Conservation (phyloP, 2,888 invertebrate genomes). For the Formica aserva region DNA sequence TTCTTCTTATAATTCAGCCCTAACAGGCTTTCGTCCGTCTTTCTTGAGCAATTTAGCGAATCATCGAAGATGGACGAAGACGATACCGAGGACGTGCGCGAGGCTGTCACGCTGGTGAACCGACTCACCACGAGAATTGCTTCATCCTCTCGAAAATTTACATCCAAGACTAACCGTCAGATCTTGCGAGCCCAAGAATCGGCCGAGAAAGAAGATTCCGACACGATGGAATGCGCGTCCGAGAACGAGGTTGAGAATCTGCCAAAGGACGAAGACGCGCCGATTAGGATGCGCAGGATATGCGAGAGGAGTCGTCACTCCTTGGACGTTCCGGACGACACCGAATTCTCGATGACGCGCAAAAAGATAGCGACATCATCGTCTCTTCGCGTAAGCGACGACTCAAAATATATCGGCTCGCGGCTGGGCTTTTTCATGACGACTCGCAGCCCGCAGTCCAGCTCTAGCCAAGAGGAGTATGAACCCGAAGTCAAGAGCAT, state of each 20-base stretch:
- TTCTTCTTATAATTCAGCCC: constrained; percentile 14
- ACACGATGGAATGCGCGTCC: constrained; percentile 81
- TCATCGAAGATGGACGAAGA: constrained; percentile 81
- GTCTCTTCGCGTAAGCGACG: constrained; percentile 80
- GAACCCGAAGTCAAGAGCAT: constrained; percentile 88
- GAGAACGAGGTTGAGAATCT: constrained; percentile 82
- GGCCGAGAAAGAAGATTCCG: constrained; percentile 75
- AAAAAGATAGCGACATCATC: constrained; percentile 60
- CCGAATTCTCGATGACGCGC: constrained; percentile 41
- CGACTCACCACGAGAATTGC: constrained; percentile 60
- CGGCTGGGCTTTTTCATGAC: constrained; percentile 87
- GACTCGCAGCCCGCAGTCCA: constrained; percentile 88
- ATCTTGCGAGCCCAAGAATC: constrained; percentile 64
- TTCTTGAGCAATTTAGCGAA: not conserved
- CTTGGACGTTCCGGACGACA: constrained; percentile 69
- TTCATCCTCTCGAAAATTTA: constrained; percentile 55
- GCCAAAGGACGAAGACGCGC: constrained; percentile 75
- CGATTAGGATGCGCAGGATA: constrained; percentile 66
- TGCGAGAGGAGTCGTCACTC: constrained; percentile 59
- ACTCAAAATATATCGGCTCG: constrained; percentile 85
- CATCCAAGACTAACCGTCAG: constrained; percentile 38
- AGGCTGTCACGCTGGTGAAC: constrained; percentile 69
- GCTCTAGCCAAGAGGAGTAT: constrained; percentile 91
- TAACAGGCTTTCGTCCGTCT: not conserved
- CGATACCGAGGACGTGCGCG: constrained; percentile 79